Conservation (phyloP, 2,113 vertebrate species). For the Aptenodytes patagonicus region DNA sequence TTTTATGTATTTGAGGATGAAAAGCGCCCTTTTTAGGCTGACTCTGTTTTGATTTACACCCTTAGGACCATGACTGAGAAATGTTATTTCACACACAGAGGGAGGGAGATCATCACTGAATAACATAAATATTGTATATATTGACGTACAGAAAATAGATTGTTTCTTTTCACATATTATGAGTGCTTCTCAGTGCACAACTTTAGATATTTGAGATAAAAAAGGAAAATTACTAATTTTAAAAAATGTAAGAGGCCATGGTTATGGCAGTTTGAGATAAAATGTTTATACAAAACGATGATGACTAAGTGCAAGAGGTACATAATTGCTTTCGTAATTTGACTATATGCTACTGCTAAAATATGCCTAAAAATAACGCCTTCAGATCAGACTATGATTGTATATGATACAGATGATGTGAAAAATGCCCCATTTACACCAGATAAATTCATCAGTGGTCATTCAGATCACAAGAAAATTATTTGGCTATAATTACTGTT, state of each 20-base stretch:
- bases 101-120: background rate
- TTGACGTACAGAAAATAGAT: background rate
- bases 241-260: background rate
- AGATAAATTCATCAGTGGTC: background rate
- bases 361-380: background rate
- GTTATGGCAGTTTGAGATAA: background rate
- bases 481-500: background rate
- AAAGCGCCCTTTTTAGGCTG: background rate
- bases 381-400: background rate
- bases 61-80: slow-evolving; percentile 8
- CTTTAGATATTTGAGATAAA: background rate
- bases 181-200: background rate
- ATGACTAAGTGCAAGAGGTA: background rate
- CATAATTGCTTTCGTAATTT: background rate
- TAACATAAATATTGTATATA: background rate
- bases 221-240: background rate
- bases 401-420: background rate
- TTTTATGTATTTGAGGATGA: slow-evolving; percentile 48
- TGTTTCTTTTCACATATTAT: background rate
- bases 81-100: slow-evolving; percentile 15
- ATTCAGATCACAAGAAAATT: background rate
- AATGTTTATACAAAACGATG: background rate
- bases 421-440: background rate
- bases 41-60: slow-evolving; percentile 26
- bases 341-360: background rate